A percentile compares a stretch with the other conserved stretches of the same genome.
phyloP scores from a whole-genome alignment of 2,888 invertebrate genomes.

The Malthinus flaveolus region DNA sequence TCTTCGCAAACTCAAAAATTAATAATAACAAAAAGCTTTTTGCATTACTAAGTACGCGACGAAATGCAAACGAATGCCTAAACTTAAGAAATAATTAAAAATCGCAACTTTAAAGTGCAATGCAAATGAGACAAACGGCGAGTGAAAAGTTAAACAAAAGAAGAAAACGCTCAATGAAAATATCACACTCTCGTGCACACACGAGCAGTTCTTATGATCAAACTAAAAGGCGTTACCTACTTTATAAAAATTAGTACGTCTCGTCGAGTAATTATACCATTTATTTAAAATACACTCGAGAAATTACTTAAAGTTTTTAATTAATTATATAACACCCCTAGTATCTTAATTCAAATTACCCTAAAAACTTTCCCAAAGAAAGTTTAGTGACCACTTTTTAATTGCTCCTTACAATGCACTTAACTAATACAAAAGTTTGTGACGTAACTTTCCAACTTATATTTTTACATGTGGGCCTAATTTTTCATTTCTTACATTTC shows the following conservation, averaged over 20 bases:
- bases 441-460: too few species aligned
- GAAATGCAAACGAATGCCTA: neutral
- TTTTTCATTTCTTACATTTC: too few species aligned
- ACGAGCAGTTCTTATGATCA: too few species aligned
- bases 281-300: too few species aligned
- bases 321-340: too few species aligned
- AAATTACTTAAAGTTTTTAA: too few species aligned
- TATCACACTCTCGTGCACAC: neutral
- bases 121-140: neutral
- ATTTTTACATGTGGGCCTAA: too few species aligned
- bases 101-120: neutral
- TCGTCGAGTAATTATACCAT: neutral
- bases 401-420: too few species aligned
- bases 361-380: too few species aligned
- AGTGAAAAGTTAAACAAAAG: conserved; percentile 1
- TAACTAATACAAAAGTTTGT: too few species aligned
- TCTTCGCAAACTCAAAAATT: neutral
- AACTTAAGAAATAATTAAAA: conserved; percentile 6
- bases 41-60: neutral
- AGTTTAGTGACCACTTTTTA: too few species aligned
- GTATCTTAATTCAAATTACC: too few species aligned
- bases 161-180: conserved; percentile 3
- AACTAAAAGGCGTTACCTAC: neutral
- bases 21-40: conserved; percentile 2
- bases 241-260: conserved; percentile 3